Percentiles rank a stretch among this genome's conserved stretches.
These are phyloP conservation scores for Geophilus truncorum DNA, from an alignment of 2,888 invertebrate species.

Conservation along the genomic window DNA sequence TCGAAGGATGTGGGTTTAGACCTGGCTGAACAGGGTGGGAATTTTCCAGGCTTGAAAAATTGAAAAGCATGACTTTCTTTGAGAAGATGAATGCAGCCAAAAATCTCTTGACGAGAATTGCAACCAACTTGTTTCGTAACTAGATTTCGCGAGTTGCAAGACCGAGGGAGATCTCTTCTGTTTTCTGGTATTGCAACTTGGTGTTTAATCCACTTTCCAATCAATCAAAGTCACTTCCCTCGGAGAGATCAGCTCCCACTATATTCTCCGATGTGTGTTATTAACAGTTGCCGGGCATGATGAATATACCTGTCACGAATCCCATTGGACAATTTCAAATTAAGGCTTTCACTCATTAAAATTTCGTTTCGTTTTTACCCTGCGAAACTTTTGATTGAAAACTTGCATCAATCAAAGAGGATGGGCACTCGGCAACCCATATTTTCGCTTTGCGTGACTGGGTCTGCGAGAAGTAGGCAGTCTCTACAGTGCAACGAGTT, in stretches of 20 bases:
- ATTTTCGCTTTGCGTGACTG: background rate
- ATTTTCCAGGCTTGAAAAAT: background rate
- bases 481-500: no score
- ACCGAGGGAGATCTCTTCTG: no score
- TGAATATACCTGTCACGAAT: background rate
- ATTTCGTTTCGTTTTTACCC: background rate
- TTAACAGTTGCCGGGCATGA: background rate
- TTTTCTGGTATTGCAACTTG: no score
- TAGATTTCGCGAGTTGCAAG: no score
- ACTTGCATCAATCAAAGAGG: background rate
- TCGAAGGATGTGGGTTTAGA: background rate
- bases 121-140: no score
- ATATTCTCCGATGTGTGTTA: background rate
- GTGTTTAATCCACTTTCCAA: background rate
- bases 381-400: background rate
- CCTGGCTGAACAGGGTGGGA: background rate
- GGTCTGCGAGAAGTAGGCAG: background rate
- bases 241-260: background rate
- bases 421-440: background rate
- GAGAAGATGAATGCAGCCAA: background rate
- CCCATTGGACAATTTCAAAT: background rate
- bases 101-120: no score
- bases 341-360: no score
- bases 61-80: background rate
- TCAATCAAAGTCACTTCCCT: background rate